A percentile compares a stretch with the other conserved stretches of the same genome.
Conservation (phyloP, 2,888 invertebrate species). For the Dione vanillae region DNA sequence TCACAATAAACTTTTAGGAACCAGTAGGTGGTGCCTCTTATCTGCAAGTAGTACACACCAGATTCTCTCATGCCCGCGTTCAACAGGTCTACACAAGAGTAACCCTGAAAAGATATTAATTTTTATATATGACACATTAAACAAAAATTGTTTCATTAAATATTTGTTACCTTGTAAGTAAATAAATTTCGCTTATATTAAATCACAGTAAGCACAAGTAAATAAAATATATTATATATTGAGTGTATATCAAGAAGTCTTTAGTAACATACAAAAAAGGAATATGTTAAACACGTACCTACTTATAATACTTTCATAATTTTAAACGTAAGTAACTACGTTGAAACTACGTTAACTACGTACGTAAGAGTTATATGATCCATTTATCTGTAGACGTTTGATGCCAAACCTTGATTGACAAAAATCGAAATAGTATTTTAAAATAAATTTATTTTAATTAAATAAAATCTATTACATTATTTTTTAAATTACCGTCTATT, state of each 20-base stretch:
- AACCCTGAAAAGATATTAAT: slow-evolving; percentile 87
- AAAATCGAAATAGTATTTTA: no score
- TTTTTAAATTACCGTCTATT: not conserved
- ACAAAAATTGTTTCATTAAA: not conserved
- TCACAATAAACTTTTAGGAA: slow-evolving; percentile 96
- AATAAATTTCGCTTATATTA: not conserved
- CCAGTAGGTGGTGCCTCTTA: slow-evolving; percentile 96
- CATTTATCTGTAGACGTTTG: not conserved
- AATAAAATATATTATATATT: no score
- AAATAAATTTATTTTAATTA: no score
- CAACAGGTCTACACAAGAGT: slow-evolving; percentile 93
- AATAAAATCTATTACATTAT: no score
- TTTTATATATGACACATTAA: not conserved
- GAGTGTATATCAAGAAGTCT: no score
- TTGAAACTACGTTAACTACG: no score
- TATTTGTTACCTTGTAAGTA: not conserved
- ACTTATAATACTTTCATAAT: no score
- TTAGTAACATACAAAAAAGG: no score
- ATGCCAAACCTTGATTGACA: no score
- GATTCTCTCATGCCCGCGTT: slow-evolving; percentile 94
- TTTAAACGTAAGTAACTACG: not conserved
- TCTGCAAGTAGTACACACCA: slow-evolving; percentile 95
- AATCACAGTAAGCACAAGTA: no score
- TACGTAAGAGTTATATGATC: not conserved
- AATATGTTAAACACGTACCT: no score